Percentiles rank a stretch among this genome's conserved stretches.
phyloP scores from a whole-genome alignment of 2,797 vertebrate genomes.

The Harpagifer antarcticus region DNA sequence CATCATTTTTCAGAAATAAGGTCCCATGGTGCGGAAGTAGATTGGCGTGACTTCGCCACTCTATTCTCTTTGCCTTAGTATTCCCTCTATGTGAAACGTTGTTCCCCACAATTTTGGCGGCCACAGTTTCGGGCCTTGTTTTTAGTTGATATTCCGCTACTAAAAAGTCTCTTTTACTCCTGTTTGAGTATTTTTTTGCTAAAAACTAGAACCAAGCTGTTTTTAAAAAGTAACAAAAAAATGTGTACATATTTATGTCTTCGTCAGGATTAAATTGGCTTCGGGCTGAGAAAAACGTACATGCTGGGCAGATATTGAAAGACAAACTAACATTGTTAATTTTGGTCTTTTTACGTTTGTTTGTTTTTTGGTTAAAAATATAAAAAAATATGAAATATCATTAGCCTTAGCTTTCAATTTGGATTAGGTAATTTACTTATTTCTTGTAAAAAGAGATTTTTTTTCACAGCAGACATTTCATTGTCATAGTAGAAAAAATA shows the following conservation, averaged over 20 bases:
- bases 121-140: too few relatives aligned
- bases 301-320: background rate
- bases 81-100: background rate
- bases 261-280: background rate
- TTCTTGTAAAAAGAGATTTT: background rate
- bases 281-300: background rate
- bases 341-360: slow-evolving; percentile 25
- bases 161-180: too few relatives aligned
- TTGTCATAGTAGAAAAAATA: slow-evolving; percentile 9
- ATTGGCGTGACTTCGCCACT: too few relatives aligned
- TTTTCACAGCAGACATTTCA: slow-evolving; percentile 10
- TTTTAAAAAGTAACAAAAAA: background rate
- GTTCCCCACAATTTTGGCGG: too few relatives aligned
- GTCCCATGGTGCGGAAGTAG: too few relatives aligned
- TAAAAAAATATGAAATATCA: slow-evolving; percentile 13
- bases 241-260: background rate
- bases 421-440: background rate
- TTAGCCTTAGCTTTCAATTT: background rate
- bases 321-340: background rate
- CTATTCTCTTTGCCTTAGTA: background rate
- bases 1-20: too few relatives aligned
- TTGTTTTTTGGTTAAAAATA: background rate
- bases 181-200: background rate
- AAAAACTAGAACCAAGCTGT: background rate
- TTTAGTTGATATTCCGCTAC: too few relatives aligned